Base-by-base conservation (phyloP, 2,113 vertebrate genomes). In the Microcebus lehilahytsara region DNA sequence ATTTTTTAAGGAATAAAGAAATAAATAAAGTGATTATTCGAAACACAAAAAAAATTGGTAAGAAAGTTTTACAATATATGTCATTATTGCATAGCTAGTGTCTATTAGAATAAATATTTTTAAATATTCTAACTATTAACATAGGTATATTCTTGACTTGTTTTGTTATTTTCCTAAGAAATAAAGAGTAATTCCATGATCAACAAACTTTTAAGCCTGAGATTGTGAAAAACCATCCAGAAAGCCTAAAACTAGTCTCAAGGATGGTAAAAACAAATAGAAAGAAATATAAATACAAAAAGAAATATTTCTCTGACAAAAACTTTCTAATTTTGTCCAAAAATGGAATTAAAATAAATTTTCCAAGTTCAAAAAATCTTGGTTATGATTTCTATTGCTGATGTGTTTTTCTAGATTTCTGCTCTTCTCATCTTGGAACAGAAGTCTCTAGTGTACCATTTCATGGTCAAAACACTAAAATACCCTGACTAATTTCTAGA, bases 211-310 rank as follows among this genome's bases (percentile, higher is more conserved):
- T 71, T 19, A 94, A 79, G 22, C 10, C 56, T 66, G 32, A 69
- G 72, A 89, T 23, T 93, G 78, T 40, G 5, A 49, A 77, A 69
- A 71, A 30, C 16, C 67, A 67, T 79, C 46, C 12, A 25, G 71
- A 90, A 91, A 93, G 51, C 23, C 60, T 91, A 71, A 75, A 96
- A 53, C 27, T 84, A 86, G 75, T 89, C 25, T 86, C 5, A 84
- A 77, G 6, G 14, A 85, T 25, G 79, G 25, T 60, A 64, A 77
- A 62, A 0, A 27, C 14, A 13, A 77, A n/a, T 12, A 92, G 40
- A 88, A 92, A 92, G 19, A 16, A 94, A 40, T 53, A 80, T 69
- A 95, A 69, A 95, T 37, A 89, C 17, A 9, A 89, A 94, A 85
- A 37, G 11, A 83, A 2, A 77, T 58, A 78, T 74, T 78, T 62